These are phyloP conservation scores for Barypeithes pellucidus DNA, from an alignment of 2,888 invertebrate species.

Conservation along the genomic window DNA sequence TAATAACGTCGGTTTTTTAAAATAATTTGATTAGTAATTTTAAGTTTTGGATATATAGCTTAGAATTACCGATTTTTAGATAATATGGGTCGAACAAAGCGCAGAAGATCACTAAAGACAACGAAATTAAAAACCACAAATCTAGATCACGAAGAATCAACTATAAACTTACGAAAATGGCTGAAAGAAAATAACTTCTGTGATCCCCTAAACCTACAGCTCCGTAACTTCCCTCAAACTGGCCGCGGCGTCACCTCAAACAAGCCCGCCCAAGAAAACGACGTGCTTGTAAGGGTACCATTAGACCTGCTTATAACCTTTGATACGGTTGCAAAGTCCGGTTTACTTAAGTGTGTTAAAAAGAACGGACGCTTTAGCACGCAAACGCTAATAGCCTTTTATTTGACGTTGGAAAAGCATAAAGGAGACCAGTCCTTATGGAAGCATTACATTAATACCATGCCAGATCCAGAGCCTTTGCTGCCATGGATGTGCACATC, in stretches of 20 bases:
- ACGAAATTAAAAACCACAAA: constrained; percentile 57
- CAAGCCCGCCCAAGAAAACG: constrained; percentile 73
- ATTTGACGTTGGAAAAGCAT: constrained; percentile 80
- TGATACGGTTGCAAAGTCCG: constrained; percentile 51
- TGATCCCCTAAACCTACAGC: constrained; percentile 73
- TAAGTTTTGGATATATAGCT: too few species aligned
- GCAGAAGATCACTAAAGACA: constrained; percentile 59
- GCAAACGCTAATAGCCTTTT: constrained; percentile 83
- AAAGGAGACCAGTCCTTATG: constrained; percentile 74
- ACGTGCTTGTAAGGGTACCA: constrained; percentile 77
- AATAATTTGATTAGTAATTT: too few species aligned
- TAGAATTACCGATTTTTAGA: constrained; percentile 24
- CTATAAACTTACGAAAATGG: constrained; percentile 74
- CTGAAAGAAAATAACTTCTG: constrained; percentile 73
- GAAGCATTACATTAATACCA: constrained; percentile 78
- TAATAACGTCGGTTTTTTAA: too few species aligned
- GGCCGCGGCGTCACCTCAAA: constrained; percentile 84
- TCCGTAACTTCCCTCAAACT: constrained; percentile 77
- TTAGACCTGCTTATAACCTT: constrained; percentile 74
- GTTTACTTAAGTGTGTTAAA: constrained; percentile 44
- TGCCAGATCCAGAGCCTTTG: constrained; percentile 77
- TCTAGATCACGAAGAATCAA: constrained; percentile 66
- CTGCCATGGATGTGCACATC: constrained; percentile 80
- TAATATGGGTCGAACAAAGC: constrained; percentile 73
- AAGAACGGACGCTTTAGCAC: constrained; percentile 71